Base-by-base conservation (phyloP, 1,140 invertebrate species). In the Drosophila eugracilis region DNA sequence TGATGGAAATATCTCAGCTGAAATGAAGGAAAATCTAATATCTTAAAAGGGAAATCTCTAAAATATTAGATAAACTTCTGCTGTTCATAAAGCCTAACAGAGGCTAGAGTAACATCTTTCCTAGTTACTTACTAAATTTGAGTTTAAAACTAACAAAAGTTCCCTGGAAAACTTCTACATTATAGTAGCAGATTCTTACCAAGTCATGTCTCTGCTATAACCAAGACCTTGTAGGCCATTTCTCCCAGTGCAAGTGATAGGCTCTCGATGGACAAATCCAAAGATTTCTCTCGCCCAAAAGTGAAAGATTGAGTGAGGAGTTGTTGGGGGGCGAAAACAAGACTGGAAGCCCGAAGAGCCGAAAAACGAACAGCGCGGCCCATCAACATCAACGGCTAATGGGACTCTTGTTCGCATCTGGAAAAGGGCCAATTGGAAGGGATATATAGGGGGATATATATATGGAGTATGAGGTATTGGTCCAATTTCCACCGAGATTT, bases 381-480 rank as follows among this genome's bases (percentile, higher is more conserved):
- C 77, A 86, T 85, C 81, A 85, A 86, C 81, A 81, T 85, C 76
- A 86, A 37, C 66, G 53, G 12, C 81, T 85, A 85, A 85, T 85
- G 80, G 76, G 80, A 49, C 54, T 81, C 73, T 57, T 57, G 70
- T 76, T 36, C 49, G 36, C n/a, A 17, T 26, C 39, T 22, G 2
- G 17, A 22, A 21, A 21, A 1, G 17, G 10, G 19, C 17, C 10
- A 21, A 24, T 26, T 42, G 24, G 28, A n/a, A 59, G 28, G 37
- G 37, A 36, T 7, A 15, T 26, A 24, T 19, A 19, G 17, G 10
- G 14, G 22, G 10, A 15, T 17, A 22, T 14, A 22, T n/a, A 15
- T 7, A 15, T 37, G n/a, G 7, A 17, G 14, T 19, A 7, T 12
- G 17, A 26, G 32, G 19, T 15, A 50, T 47, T 41, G 45, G 52